Evolutionary conservation across 2,113 vertebrate species (phyloP).

Genomic region (Prolemur simus): DNA sequence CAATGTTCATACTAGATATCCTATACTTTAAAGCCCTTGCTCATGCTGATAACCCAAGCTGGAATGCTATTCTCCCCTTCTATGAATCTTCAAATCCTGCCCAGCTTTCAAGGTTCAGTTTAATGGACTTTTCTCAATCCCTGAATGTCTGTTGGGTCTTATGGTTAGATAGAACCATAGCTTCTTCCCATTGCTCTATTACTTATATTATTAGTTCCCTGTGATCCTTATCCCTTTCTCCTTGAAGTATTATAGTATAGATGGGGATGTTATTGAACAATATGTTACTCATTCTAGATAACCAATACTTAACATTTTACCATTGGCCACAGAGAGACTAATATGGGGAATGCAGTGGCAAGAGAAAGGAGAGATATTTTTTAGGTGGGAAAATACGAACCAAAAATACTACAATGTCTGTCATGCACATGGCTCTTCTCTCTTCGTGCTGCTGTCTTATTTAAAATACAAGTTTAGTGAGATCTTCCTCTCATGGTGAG

Average conservation of each 20-base stretch:
- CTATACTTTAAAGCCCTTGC: background rate
- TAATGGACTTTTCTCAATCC: background rate
- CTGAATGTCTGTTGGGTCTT: background rate
- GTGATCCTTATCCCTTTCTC: background rate
- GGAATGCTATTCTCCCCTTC: background rate
- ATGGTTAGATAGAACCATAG: background rate
- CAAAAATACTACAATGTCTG: background rate
- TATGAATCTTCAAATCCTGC: slow-evolving; percentile 7
- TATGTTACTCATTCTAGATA: background rate
- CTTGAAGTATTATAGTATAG: background rate
- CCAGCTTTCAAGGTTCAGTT: background rate
- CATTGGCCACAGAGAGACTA: background rate
- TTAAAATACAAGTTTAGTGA: slow-evolving; percentile 15
- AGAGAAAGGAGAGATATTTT: background rate
- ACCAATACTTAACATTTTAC: slow-evolving; percentile 2
- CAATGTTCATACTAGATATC: background rate
- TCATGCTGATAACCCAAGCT: background rate
- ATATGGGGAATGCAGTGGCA: background rate
- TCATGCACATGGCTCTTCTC: background rate
- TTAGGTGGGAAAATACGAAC: background rate
- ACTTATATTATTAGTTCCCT: background rate
- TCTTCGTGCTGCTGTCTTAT: background rate
- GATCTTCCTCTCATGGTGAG: background rate
- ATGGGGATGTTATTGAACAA: background rate
- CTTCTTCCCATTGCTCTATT: slow-evolving; percentile 1